Percentiles rank a stretch among this genome's conserved stretches.
These are phyloP conservation scores for Rhinichthys osculus DNA, from an alignment of 2,797 vertebrate species.

Conservation along the genomic window DNA sequence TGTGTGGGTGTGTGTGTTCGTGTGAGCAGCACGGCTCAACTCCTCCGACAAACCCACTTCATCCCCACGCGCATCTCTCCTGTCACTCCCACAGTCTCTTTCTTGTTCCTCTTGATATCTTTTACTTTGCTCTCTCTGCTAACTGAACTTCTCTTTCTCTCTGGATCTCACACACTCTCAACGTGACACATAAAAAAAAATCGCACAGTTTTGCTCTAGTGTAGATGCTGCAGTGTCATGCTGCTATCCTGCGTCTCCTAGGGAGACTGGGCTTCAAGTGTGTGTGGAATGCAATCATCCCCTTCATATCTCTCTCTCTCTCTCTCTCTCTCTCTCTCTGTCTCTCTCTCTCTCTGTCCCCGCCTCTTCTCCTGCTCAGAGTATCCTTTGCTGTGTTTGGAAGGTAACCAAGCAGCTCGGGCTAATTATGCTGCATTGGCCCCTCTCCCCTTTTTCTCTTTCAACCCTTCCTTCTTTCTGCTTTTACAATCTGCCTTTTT, in stretches of 20 bases:
- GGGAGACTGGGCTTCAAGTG: conserved; percentile 83
- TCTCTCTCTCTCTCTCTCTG: conserved; percentile 49
- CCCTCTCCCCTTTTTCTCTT: conserved; percentile 34
- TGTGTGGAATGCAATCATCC: conserved; percentile 80
- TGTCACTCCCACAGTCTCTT: conserved; percentile 57
- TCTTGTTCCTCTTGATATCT: conserved; percentile 50
- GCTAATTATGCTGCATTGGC: conserved; percentile 79
- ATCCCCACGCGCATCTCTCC: conserved; percentile 72
- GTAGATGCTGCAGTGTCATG: conserved; percentile 73
- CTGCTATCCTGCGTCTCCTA: conserved; percentile 77
- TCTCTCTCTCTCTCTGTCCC: conserved; percentile 61
- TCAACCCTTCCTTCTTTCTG: conserved; percentile 13
- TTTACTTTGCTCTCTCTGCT: conserved; percentile 35
- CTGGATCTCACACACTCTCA: conserved; percentile 50
- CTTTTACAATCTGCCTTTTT: conserved; percentile 22
- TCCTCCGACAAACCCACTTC: conserved; percentile 69
- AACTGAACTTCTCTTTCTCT: conserved; percentile 53
- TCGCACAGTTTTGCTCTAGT: conserved; percentile 68
- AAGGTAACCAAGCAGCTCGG: conserved; percentile 83
- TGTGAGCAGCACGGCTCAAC: conserved; percentile 69
- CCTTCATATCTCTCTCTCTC: conserved; percentile 69
- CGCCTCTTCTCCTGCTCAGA: conserved; percentile 75
- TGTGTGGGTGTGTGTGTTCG: conserved; percentile 40
- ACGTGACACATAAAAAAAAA: conserved; percentile 57
- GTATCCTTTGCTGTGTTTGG: conserved; percentile 85